Percentiles rank a stretch among this genome's conserved stretches.
Evolutionary conservation across 2,888 invertebrate genomes (phyloP).

Genomic region (Bugulina stolonifera): DNA sequence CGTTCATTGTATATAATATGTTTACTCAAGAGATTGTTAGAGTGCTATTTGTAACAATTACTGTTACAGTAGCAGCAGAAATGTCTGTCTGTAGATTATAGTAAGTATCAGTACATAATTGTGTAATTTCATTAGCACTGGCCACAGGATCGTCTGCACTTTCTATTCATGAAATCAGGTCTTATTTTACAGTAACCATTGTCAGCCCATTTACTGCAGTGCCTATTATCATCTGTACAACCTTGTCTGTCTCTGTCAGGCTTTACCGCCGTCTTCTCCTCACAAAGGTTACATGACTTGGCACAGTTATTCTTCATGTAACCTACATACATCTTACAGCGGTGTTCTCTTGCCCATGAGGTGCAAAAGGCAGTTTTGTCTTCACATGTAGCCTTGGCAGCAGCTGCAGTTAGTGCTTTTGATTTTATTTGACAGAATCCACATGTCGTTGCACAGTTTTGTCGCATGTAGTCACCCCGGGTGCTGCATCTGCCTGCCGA

Average conservation of each 20-base stretch:
- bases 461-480: neutral
- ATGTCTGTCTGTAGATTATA: too few relatives aligned
- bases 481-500: neutral
- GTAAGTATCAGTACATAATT: too few relatives aligned
- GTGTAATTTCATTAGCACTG: too few relatives aligned
- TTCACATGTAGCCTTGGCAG: neutral
- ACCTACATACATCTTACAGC: neutral
- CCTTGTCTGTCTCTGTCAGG: neutral
- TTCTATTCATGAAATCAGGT: neutral
- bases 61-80: too few relatives aligned
- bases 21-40: too few relatives aligned
- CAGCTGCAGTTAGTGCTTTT: neutral
- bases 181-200: neutral
- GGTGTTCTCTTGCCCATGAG: neutral
- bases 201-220: constrained; percentile 3
- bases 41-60: too few relatives aligned
- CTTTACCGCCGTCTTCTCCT: neutral
- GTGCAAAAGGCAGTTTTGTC: constrained; percentile 1
- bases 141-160: constrained; percentile 6
- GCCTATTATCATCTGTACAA: neutral
- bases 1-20: too few relatives aligned
- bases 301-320: constrained; percentile 15
- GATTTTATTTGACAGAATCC: neutral
- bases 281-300: constrained; percentile 13
- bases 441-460: neutral